Conservation (phyloP, 64 coral and sea anemone species). For the Pachyseris speciosa region DNA sequence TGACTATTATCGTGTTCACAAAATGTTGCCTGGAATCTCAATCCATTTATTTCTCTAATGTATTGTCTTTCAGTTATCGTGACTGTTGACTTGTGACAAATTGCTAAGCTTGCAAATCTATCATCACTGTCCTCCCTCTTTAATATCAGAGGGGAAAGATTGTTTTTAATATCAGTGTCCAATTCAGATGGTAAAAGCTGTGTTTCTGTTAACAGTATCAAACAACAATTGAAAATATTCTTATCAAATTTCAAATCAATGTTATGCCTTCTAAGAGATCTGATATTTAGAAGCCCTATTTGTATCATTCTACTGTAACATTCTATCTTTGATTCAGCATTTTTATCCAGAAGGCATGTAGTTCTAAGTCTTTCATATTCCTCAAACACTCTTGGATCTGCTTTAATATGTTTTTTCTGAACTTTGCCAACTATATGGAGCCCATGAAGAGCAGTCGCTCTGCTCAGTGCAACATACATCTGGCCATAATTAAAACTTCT, state of each 20-base stretch:
- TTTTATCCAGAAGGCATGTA: not conserved
- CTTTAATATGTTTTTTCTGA: conserved; percentile 27
- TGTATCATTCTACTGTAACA: not conserved
- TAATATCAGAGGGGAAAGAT: conserved; percentile 49
- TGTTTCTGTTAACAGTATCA: conserved; percentile 59
- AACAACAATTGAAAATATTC: conserved; percentile 26
- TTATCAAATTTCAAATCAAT: conserved; percentile 39
- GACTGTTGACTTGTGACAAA: not conserved
- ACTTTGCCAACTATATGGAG: conserved; percentile 31
- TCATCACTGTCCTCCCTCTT: not conserved
- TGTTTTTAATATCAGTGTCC: conserved; percentile 32
- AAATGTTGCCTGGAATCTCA: no score
- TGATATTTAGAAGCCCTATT: conserved; percentile 38
- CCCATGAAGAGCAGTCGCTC: conserved; percentile 16
- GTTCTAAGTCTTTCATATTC: conserved; percentile 41
- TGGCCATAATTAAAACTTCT: conserved; percentile 42
- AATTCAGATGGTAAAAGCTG: conserved; percentile 55
- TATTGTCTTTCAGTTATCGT: not conserved
- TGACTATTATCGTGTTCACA: no score
- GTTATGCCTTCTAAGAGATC: conserved; percentile 35
- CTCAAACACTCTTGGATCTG: conserved; percentile 33
- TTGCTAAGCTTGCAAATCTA: not conserved
- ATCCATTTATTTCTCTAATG: not conserved
- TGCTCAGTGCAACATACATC: conserved; percentile 55
- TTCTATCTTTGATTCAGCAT: not conserved